Percentiles rank a stretch among this genome's conserved stretches.
Conservation (phyloP, 1,140 invertebrate species). For the Hirudo medicinalis region DNA sequence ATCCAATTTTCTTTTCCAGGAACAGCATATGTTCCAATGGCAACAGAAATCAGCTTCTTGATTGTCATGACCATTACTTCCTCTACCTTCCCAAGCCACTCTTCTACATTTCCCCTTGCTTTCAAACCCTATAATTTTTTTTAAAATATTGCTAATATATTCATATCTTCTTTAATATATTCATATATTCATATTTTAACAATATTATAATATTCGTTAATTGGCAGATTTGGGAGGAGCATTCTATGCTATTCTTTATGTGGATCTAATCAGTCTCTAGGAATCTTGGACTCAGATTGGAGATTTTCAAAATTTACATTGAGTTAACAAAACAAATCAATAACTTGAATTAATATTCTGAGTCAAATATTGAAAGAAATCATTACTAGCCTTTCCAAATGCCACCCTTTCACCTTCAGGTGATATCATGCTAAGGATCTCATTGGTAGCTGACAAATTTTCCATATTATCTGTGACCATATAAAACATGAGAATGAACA, state of each 20-base stretch:
- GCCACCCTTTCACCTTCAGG: conserved; percentile 66
- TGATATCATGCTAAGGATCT: conserved; percentile 71
- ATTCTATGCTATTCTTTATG: too few species aligned
- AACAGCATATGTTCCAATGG: conserved; percentile 51
- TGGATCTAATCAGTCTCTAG: too few species aligned
- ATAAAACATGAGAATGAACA: background rate
- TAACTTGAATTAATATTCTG: too few species aligned
- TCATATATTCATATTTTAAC: too few species aligned
- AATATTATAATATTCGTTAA: too few species aligned
- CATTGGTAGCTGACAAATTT: conserved; percentile 35
- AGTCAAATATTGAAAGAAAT: background rate
- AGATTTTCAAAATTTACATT: background rate
- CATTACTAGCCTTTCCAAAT: conserved; percentile 51
- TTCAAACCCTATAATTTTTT: conserved; percentile 52
- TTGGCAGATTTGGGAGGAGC: too few species aligned
- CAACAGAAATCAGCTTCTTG: conserved; percentile 41
- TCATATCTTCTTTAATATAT: too few species aligned
- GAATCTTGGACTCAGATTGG: background rate
- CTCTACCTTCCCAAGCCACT: conserved; percentile 57
- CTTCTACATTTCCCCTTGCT: conserved; percentile 71
- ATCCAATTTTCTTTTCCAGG: conserved; percentile 52
- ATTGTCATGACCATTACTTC: conserved; percentile 51
- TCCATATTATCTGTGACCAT: background rate
- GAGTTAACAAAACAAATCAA: too few species aligned
- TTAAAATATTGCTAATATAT: too few species aligned